Evolutionary conservation across 2,113 vertebrate species (phyloP).

Genomic region (human (Homo sapiens)): DNA sequence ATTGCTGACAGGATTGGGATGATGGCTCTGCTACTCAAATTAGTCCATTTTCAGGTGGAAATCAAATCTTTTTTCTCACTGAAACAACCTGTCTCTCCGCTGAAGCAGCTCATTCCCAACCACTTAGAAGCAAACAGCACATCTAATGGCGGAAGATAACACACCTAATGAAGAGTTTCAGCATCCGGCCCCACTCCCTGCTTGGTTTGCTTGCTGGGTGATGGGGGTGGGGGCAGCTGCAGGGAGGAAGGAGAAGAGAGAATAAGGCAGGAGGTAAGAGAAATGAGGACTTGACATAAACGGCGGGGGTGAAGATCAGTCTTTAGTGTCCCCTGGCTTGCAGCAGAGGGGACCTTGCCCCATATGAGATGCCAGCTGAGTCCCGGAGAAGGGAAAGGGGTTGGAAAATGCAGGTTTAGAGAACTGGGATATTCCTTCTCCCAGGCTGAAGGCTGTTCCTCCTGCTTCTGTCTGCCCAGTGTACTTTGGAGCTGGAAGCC

Average conservation of each 20-base stretch:
- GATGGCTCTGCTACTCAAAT: conserved; percentile 63
- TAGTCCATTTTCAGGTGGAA: conserved; percentile 81
- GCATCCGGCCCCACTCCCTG: background rate
- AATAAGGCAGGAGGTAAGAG: background rate
- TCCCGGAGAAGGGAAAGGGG: background rate
- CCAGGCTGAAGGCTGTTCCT: background rate
- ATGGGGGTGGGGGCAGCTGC: background rate
- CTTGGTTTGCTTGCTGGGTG: background rate
- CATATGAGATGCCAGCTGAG: background rate
- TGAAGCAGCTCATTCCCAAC: conserved; percentile 61
- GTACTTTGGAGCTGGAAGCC: background rate
- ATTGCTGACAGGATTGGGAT: conserved; percentile 78
- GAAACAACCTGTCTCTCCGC: conserved; percentile 77
- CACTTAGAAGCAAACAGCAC: conserved; percentile 65
- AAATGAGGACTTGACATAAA: background rate
- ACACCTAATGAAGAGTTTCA: background rate
- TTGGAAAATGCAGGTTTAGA: background rate
- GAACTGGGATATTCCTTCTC: conserved; percentile 8
- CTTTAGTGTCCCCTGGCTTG: background rate
- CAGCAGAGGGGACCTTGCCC: background rate
- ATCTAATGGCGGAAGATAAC: conserved; percentile 61
- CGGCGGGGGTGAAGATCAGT: background rate
- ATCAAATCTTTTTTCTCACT: conserved; percentile 78
- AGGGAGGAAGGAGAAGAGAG: background rate
- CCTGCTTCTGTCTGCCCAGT: background rate